Evolutionary conservation across 30 jellyfish, hydroid and myxozoan species (phyloP).

Genomic region (Cassiopea xamachana): DNA sequence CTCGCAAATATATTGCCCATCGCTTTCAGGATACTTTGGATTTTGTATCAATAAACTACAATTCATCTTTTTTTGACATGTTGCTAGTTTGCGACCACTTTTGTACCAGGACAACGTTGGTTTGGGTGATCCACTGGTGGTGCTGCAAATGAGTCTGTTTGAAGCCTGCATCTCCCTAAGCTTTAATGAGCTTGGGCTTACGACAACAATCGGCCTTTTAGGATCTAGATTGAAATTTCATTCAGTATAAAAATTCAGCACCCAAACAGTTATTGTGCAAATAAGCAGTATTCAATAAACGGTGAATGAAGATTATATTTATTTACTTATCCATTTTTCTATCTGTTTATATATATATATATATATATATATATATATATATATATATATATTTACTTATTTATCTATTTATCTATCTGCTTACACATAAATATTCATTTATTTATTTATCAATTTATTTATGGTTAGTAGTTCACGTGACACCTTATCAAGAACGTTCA

Average conservation of each 20-base stretch:
- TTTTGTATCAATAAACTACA: slow-evolving; percentile 17
- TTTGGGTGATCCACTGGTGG: slow-evolving; percentile 49
- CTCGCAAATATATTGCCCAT: slow-evolving; percentile 40
- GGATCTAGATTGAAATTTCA: slow-evolving; percentile 33
- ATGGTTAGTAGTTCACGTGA: too few species aligned
- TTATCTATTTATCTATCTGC: background rate
- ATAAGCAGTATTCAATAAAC: background rate
- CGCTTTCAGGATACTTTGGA: slow-evolving; percentile 24
- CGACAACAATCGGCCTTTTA: slow-evolving; percentile 15
- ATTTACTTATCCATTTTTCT: background rate
- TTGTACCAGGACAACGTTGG: slow-evolving; percentile 71
- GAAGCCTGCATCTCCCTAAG: slow-evolving; percentile 11
- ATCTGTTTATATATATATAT: background rate
- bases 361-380: background rate
- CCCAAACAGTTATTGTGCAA: background rate
- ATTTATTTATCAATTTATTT: too few species aligned
- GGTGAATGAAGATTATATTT: background rate
- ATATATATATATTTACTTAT: background rate
- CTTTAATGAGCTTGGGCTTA: background rate
- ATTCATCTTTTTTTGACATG: slow-evolving; percentile 1
- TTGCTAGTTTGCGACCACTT: slow-evolving; percentile 4
- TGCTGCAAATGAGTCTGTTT: background rate
- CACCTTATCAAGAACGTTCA: too few species aligned
- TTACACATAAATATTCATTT: too few species aligned
- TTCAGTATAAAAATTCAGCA: background rate